phyloP scores from a whole-genome alignment of 2,797 vertebrate genomes.

The Alauda arvensis region DNA sequence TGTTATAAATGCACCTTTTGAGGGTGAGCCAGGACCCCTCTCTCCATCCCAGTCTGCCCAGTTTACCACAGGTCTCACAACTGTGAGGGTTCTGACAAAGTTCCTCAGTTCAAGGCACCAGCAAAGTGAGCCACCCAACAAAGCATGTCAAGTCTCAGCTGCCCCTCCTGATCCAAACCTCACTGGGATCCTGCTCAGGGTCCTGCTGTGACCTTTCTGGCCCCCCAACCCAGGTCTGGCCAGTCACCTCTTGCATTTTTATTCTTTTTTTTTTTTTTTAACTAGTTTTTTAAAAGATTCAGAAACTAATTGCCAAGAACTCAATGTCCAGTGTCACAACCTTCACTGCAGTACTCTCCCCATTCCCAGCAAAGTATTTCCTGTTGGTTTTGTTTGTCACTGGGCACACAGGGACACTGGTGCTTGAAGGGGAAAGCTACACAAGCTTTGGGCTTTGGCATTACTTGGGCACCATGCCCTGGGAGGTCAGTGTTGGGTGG shows the following conservation, averaged over 20 bases:
- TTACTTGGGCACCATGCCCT: neutral
- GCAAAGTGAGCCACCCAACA: neutral
- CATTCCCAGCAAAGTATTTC: slow-evolving; percentile 47
- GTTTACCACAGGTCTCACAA: neutral
- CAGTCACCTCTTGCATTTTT: neutral
- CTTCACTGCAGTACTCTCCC: neutral
- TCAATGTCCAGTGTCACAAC: slow-evolving; percentile 26
- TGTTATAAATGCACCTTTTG: neutral
- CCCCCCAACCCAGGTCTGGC: neutral
- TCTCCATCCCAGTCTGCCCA: neutral
- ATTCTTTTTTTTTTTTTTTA: neutral
- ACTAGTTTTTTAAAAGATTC: neutral
- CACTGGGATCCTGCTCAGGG: neutral
- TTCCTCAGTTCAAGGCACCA: neutral
- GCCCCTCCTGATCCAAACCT: neutral
- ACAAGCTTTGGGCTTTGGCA: neutral
- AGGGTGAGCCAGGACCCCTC: neutral
- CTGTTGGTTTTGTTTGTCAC: slow-evolving; percentile 30
- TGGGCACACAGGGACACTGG: neutral
- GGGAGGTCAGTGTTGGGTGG: neutral
- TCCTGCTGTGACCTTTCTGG: neutral
- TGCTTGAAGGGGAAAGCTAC: neutral
- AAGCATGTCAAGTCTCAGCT: neutral
- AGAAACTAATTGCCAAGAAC: slow-evolving; percentile 40
- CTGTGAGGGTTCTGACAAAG: neutral